These are phyloP conservation scores for Drosophila kikkawai DNA, from an alignment of 1,140 invertebrate species.

Conservation along the genomic window DNA sequence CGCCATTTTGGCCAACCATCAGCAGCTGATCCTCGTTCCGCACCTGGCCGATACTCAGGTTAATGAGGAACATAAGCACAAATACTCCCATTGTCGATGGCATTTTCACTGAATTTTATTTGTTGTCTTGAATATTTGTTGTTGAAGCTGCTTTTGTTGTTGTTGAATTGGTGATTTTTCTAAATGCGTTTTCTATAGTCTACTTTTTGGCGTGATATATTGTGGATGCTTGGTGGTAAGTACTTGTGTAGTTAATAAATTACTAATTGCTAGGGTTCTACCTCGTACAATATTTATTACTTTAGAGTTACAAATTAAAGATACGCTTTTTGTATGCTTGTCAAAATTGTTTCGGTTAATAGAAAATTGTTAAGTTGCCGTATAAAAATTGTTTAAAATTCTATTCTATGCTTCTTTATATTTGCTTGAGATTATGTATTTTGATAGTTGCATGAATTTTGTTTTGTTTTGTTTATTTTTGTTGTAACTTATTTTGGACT, in stretches of 20 bases:
- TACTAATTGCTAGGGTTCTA: conserved; percentile 65
- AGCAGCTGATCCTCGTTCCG: conserved; percentile 60
- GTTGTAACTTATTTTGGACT: conserved; percentile 64
- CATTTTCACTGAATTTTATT: conserved; percentile 30
- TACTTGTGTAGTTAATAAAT: conserved; percentile 74
- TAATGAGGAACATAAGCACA: conserved; percentile 45
- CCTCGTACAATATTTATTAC: conserved; percentile 51
- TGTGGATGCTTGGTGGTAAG: conserved; percentile 53
- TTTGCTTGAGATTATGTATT: conserved; percentile 53
- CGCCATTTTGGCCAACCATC: conserved; percentile 54
- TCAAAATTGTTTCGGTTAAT: conserved; percentile 47
- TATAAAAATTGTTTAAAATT: conserved; percentile 62
- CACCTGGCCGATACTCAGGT: conserved; percentile 64
- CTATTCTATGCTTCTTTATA: conserved; percentile 24
- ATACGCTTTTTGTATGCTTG: conserved; percentile 25
- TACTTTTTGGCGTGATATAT: conserved; percentile 75
- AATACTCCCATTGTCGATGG: conserved; percentile 40
- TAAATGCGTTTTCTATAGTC: conserved; percentile 61
- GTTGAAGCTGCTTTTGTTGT: conserved; percentile 16
- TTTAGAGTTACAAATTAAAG: conserved; percentile 33
- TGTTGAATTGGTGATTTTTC: conserved; percentile 53
- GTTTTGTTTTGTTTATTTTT: conserved; percentile 20
- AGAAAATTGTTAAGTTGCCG: conserved; percentile 43
- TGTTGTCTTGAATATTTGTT: conserved; percentile 1
- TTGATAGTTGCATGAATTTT: conserved; percentile 45